phyloP scores from a whole-genome alignment of 2,888 invertebrate species.

The Glaucopsyche alexis region DNA sequence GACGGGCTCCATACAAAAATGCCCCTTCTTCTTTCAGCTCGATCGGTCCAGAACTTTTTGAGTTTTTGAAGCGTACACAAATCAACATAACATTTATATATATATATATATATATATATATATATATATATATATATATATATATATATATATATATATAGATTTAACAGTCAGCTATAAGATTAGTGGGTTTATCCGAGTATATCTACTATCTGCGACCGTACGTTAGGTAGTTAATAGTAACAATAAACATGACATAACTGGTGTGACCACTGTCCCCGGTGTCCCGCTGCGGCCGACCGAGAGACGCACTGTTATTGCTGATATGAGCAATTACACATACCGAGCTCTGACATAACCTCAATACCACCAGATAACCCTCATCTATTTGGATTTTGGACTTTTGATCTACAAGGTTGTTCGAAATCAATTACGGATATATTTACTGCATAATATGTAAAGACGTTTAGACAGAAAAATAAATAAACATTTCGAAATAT shows the following conservation, averaged over 20 bases:
- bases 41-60: no score
- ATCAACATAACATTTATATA: no score
- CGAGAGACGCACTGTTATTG: conserved; percentile 21
- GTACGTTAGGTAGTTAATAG: background rate
- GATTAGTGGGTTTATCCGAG: background rate
- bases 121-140: no score
- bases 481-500: background rate
- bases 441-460: no score
- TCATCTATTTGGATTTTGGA: background rate
- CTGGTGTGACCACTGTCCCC: conserved; percentile 13
- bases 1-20: no score
- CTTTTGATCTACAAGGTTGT: no score
- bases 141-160: no score
- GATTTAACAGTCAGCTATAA: background rate
- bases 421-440: no score
- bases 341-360: conserved; percentile 10
- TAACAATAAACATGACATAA: conserved; percentile 21
- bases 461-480: background rate
- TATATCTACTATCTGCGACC: background rate
- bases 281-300: conserved; percentile 18
- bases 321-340: conserved; percentile 22
- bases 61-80: no score
- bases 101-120: no score
- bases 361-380: background rate
- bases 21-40: no score